Base-by-base conservation (phyloP, 2,888 invertebrate species). In the Flabesymbios commensalis region DNA sequence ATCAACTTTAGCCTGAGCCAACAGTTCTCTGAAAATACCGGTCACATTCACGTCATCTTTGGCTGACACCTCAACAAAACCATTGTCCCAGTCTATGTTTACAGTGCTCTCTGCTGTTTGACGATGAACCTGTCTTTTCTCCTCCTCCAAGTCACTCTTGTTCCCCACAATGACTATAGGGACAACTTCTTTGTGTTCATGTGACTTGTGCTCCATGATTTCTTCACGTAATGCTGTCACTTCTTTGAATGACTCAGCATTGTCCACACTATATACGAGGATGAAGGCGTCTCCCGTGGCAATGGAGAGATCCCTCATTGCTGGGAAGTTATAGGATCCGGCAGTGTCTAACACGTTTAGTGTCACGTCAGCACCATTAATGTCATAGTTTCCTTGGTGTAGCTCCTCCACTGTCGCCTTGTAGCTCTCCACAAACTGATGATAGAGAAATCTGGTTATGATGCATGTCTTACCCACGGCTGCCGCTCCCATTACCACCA, bases 51-150 rank as follows among this genome's bases (percentile, higher is more conserved):
- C 84, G 82, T 92, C 93, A 57, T 91, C 91, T 79, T 93, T 93
- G 4, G 94, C 94, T 0, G 94, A 94, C 0, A 91, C 88, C 80
- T 93, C 93, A 5, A 94, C 92, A 82, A 93, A 94, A 7, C 93
- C 94, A 80, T 94, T 92, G 78, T 92, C 92, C 94, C 94, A 95
- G 78, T 93, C 92, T 2, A 91, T 88, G 1, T 90, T 91, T 3
- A 93, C 92, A 26, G 93, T 69, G 5, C 75, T 74, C 63, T 80
- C 80, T 5, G 91, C 92, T 66, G 90, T 91, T 71, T 90, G 90
- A 65, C 89, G 88, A 69, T 91, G 90, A 42, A 79, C 69, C 14
- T 68, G 67, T 3, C 77, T 64, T 39, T 43, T 41, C 33, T 10
- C 31, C 45, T 3, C 5, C n/a, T 17, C 33, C 19, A 76, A 61